Percentiles rank a stretch among this genome's conserved stretches.
These are phyloP conservation scores for Hypomesus transpacificus DNA, from an alignment of 2,113 vertebrate species.

Conservation along the genomic window DNA sequence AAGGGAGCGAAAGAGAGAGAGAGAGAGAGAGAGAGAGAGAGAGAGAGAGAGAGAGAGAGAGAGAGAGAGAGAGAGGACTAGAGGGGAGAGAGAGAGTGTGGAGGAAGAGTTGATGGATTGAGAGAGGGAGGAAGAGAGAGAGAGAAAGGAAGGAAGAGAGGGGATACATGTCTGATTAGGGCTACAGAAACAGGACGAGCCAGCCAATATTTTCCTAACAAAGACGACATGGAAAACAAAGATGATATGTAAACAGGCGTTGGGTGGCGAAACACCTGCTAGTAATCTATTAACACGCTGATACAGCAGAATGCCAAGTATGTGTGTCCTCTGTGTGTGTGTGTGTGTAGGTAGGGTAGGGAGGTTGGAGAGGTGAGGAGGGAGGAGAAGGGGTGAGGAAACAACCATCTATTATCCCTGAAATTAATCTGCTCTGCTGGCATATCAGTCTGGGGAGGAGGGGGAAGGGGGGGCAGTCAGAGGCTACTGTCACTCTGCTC, in stretches of 20 bases:
- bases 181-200: background rate
- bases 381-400: background rate
- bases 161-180: conserved; percentile 14
- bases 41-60: background rate
- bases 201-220: background rate
- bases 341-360: background rate
- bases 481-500: background rate
- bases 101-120: background rate
- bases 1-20: background rate
- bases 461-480: background rate
- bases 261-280: conserved; percentile 8
- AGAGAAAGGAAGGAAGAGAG: background rate
- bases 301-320: background rate
- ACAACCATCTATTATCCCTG: background rate
- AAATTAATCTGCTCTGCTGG: background rate
- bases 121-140: conserved; percentile 4
- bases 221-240: background rate
- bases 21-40: background rate
- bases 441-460: background rate
- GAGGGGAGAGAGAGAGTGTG: conserved; percentile 4
- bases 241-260: background rate
- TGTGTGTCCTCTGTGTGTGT: background rate
- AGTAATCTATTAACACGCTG: conserved; percentile 3
- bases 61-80: background rate
- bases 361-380: background rate